Conservation (phyloP, 2,113 vertebrate genomes). For the Leiothrix lutea region DNA sequence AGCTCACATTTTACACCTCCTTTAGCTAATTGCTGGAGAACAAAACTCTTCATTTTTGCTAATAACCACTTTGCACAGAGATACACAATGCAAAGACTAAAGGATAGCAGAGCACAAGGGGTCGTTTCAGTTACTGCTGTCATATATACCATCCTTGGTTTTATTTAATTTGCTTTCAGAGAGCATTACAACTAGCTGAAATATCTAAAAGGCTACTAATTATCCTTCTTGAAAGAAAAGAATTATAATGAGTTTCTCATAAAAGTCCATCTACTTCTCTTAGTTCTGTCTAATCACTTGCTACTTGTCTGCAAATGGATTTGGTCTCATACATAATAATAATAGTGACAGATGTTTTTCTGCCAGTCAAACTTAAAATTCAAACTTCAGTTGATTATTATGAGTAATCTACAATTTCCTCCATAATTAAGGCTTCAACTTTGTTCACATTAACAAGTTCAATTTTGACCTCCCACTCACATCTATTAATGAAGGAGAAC, state of each 20-base stretch:
- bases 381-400: slow-evolving; percentile 42
- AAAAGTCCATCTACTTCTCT: slow-evolving; percentile 23
- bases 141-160: not conserved
- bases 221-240: slow-evolving; percentile 13
- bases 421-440: slow-evolving; percentile 38
- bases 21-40: not conserved
- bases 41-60: not conserved
- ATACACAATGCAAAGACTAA: not conserved
- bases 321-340: slow-evolving; percentile 42
- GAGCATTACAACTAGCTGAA: not conserved
- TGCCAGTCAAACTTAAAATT: slow-evolving; percentile 50
- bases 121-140: not conserved
- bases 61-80: not conserved
- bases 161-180: slow-evolving; percentile 37
- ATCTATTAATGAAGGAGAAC: slow-evolving; percentile 1
- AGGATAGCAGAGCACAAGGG: not conserved
- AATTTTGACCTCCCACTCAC: slow-evolving; percentile 35
- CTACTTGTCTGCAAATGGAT: slow-evolving; percentile 55
- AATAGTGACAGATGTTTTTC: slow-evolving; percentile 56
- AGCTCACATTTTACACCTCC: not conserved
- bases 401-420: slow-evolving; percentile 35
- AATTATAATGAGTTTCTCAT: slow-evolving; percentile 16
- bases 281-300: slow-evolving; percentile 50
- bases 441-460: slow-evolving; percentile 8
- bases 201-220: slow-evolving; percentile 32